Base-by-base conservation (phyloP, 2,888 invertebrate genomes). In the Orthosia gracilis region DNA sequence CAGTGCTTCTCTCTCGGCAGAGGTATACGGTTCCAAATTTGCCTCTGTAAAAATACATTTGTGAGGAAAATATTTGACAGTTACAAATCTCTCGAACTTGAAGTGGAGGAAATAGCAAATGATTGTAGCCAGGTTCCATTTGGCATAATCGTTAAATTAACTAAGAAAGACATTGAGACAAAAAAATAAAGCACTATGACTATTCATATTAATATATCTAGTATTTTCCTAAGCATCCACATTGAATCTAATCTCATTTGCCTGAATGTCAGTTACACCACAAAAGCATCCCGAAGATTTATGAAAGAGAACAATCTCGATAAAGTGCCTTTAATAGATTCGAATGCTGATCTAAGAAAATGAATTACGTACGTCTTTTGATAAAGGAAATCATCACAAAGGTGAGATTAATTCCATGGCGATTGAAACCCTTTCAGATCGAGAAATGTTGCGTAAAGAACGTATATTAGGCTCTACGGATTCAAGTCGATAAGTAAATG, bases 21-120 rank as follows among this genome's bases (percentile, higher is more conserved):
- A 98, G 97, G 96, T 98, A 99, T 58, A 99, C 99, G 54, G 99
- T 99, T 77, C 99, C 99, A 94, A 99, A 99, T 97, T 99, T 99
- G 7, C 99, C 99, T 91, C 99, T 99, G 96, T 11, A 90, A 86
- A 45, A 64, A 67, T 17, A 3, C 12, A 61, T 64, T 31, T n/a
- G 12, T 18, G 31, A 40, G 12, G n/a, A 26, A 18, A 17, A 49
- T 21, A 47, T 21, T 47, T 17, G 13, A 17, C 0, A 17, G 5
- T 55, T 40, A 47, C 13, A 52, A 52, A 12, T 52, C 13, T 45
- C 23, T 49, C 1, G 31, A 75, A 40, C 5, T 23, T 54, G 13
- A 54, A 15, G 15, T 45, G 2, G 13, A 47, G 18, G 15, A 47
- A 31, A 71, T 40, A 18, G 31, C 31, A 47, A 57, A 26, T 13